Evolutionary conservation across 2,888 invertebrate species (phyloP).

Genomic region (Caenorhabditis sinica): DNA sequence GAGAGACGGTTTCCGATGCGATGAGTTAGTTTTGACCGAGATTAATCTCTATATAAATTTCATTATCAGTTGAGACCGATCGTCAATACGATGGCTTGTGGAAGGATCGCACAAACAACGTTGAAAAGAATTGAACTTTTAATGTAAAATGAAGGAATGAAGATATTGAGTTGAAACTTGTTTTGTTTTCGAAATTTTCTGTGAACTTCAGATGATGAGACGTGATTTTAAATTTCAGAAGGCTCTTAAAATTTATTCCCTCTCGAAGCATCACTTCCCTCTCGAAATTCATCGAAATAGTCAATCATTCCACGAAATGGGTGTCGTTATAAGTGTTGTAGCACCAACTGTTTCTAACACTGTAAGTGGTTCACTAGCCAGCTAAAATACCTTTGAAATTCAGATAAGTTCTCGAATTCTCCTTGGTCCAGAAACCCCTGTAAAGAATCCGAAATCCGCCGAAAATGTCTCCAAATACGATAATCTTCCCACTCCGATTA

Average conservation of each 20-base stretch:
- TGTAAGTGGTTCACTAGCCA: neutral
- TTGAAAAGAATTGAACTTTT: slow-evolving; percentile 9
- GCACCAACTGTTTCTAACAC: slow-evolving; percentile 24
- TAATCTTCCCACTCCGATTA: neutral
- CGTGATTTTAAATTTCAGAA: neutral
- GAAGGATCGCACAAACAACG: slow-evolving; percentile 33
- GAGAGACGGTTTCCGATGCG: slow-evolving; percentile 22
- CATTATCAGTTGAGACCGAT: slow-evolving; percentile 41
- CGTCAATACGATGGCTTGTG: slow-evolving; percentile 49
- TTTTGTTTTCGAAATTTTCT: too few relatives aligned
- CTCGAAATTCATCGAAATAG: neutral
- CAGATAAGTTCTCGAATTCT: slow-evolving; percentile 21
- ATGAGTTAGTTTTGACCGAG: slow-evolving; percentile 13
- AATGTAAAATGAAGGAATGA: neutral
- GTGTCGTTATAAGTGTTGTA: slow-evolving; percentile 25
- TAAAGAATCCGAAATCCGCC: neutral
- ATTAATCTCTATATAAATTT: neutral
- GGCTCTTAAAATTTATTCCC: neutral
- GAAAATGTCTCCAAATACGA: slow-evolving; percentile 2
- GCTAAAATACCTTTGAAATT: neutral
- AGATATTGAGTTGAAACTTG: too few relatives aligned
- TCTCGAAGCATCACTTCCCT: too few relatives aligned
- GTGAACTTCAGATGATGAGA: too few relatives aligned
- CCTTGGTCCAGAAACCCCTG: neutral
- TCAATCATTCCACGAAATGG: slow-evolving; percentile 16